A percentile compares a stretch with the other conserved stretches of the same genome.
phyloP scores from a whole-genome alignment of 2,113 vertebrate species.

The Xenopus laevis region DNA sequence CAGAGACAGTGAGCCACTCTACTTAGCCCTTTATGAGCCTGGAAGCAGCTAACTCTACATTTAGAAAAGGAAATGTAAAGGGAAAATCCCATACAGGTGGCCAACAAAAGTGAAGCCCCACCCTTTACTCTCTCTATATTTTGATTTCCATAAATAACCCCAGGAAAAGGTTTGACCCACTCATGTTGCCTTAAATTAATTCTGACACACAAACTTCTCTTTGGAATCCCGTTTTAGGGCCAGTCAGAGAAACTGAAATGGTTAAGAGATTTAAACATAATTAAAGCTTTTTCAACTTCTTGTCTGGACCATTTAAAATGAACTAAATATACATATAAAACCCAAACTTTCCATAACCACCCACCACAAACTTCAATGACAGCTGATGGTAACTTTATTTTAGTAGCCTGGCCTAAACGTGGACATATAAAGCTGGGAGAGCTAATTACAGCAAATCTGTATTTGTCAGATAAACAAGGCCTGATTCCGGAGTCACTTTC shows the following conservation, averaged over 20 bases:
- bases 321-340: background rate
- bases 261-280: constrained; percentile 41
- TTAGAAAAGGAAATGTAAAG: constrained; percentile 15
- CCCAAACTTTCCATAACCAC: background rate
- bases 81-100: constrained; percentile 22
- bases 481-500: constrained; percentile 38
- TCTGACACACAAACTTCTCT: constrained; percentile 41
- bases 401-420: constrained; percentile 1
- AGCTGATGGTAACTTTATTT: constrained; percentile 3
- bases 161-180: constrained; percentile 39
- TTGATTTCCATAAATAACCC: constrained; percentile 43
- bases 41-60: constrained; percentile 7
- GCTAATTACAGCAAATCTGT: constrained; percentile 21
- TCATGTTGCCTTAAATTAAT: constrained; percentile 40
- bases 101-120: constrained; percentile 12
- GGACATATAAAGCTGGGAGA: constrained; percentile 5
- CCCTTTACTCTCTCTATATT: constrained; percentile 33
- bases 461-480: constrained; percentile 23
- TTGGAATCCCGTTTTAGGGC: constrained; percentile 35
- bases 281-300: constrained; percentile 41
- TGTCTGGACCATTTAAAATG: constrained; percentile 36
- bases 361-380: background rate
- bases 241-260: constrained; percentile 25
- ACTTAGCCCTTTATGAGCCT: constrained; percentile 1
- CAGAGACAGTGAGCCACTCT: background rate